Conservation (phyloP, 2,888 invertebrate species). For the Tromatobia lineatoria region DNA sequence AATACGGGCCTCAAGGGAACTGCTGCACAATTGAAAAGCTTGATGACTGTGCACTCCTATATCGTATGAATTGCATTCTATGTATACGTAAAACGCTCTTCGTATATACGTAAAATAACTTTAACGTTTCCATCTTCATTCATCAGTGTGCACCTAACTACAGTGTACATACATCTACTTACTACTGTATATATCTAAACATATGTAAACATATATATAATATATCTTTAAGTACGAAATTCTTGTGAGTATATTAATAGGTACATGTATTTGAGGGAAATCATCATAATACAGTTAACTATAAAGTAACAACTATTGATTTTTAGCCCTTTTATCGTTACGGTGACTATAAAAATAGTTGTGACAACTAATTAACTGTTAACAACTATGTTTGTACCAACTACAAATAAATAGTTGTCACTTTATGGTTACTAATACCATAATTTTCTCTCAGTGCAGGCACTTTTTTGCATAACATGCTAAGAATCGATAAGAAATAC, state of each 20-base stretch:
- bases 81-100: not conserved
- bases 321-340: no score
- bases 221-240: not conserved
- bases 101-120: not conserved
- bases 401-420: no score
- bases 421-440: no score
- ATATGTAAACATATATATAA: no score
- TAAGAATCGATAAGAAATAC: conserved; percentile 10
- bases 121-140: conserved; percentile 9
- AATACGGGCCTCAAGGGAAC: not conserved
- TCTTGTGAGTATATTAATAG: not conserved
- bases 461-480: conserved; percentile 1
- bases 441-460: no score
- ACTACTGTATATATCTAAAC: conserved; percentile 1
- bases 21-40: conserved; percentile 9
- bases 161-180: not conserved
- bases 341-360: no score
- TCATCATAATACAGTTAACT: no score
- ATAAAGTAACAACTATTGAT: no score
- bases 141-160: not conserved
- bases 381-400: no score
- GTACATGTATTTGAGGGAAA: not conserved
- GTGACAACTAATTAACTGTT: no score
- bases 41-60: not conserved
- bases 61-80: conserved; percentile 22